Conservation (phyloP, 2,888 invertebrate species). For the Maniola hyperantus region DNA sequence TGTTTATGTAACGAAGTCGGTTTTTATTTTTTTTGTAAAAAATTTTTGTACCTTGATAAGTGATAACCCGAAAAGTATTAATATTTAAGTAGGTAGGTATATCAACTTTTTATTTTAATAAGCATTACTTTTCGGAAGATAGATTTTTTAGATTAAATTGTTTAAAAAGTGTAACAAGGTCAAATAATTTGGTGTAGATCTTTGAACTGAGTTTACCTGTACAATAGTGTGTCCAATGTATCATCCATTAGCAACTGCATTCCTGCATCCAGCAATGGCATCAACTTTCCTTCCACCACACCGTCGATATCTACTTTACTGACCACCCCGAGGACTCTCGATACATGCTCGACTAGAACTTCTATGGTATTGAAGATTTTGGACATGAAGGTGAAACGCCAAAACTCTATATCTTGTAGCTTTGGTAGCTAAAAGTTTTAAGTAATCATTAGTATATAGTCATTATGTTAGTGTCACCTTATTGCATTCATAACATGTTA, state of each 20-base stretch:
- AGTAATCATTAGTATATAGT: not conserved
- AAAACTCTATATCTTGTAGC: constrained; percentile 71
- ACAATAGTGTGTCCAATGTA: constrained; percentile 66
- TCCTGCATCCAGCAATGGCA: constrained; percentile 67
- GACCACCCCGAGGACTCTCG: constrained; percentile 69
- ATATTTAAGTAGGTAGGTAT: too few relatives aligned
- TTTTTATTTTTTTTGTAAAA: too few relatives aligned
- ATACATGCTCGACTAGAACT: constrained; percentile 61
- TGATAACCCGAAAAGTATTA: too few relatives aligned
- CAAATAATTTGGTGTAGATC: too few relatives aligned
- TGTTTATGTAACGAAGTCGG: too few relatives aligned
- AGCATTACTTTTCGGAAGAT: too few relatives aligned
- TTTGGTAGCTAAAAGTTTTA: constrained; percentile 49
- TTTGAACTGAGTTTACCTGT: constrained; percentile 57
- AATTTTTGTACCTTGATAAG: too few relatives aligned
- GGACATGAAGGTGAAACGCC: constrained; percentile 74
- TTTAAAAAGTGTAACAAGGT: too few relatives aligned
- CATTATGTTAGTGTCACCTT: not conserved
- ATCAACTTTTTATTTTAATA: too few relatives aligned
- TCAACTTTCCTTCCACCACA: constrained; percentile 55
- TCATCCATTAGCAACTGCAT: constrained; percentile 74
- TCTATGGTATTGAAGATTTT: constrained; percentile 67
- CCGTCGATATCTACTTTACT: constrained; percentile 67
- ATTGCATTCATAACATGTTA: not conserved
- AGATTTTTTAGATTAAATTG: too few relatives aligned